Percentiles rank a stretch among this genome's conserved stretches.
Evolutionary conservation across 2,113 vertebrate species (phyloP).

Genomic region (Sturnira hondurensis): DNA sequence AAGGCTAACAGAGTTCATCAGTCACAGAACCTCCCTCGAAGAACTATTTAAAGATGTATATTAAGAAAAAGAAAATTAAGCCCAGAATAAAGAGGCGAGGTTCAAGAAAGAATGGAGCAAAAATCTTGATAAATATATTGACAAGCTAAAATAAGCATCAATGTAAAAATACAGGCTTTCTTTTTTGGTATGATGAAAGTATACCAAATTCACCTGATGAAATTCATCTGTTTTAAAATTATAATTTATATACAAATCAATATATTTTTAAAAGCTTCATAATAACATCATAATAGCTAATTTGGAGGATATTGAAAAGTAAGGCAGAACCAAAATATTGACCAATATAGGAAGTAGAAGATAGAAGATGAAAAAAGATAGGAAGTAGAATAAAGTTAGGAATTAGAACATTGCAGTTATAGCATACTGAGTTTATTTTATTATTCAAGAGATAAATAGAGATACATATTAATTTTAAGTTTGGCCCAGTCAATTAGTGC

Average conservation of each 20-base stretch:
- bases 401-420: not conserved
- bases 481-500: not conserved
- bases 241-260: not conserved
- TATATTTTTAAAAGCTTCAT: not conserved
- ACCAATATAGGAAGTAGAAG: not conserved
- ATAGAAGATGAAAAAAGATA: not conserved
- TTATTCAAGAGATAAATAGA: not conserved
- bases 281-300: not conserved
- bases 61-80: conserved; percentile 8
- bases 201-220: not conserved
- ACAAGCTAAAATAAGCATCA: not conserved
- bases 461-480: not conserved
- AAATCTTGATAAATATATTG: not conserved
- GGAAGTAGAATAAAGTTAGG: not conserved
- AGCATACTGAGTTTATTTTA: not conserved
- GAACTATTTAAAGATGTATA: not conserved
- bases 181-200: not conserved
- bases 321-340: not conserved
- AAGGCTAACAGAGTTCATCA: not conserved
- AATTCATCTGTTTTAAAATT: not conserved
- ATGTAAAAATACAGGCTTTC: not conserved
- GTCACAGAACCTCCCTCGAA: not conserved
- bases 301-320: not conserved
- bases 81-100: not conserved
- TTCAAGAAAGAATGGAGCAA: not conserved